Evolutionary conservation across 2,113 vertebrate species (phyloP).

Genomic region (Amblyornis subalaris): DNA sequence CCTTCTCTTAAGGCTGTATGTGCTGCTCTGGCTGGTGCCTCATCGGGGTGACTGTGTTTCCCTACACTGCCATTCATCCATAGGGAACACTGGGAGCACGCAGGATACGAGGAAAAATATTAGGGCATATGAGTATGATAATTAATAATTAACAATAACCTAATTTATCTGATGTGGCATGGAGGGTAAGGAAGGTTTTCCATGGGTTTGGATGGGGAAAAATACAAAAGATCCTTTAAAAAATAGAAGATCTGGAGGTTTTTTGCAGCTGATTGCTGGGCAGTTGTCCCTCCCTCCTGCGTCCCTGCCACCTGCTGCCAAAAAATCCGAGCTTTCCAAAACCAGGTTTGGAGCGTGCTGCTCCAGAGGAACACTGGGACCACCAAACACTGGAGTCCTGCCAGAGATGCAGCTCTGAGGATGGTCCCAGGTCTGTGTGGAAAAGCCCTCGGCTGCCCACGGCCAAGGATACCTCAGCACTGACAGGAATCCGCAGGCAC

Average conservation of each 20-base stretch:
- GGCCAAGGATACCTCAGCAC: rapidly evolving
- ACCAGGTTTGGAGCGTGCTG: neutral
- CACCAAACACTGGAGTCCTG: rapidly evolving
- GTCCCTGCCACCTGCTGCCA: neutral
- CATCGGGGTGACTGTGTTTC: neutral
- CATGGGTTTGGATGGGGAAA: neutral
- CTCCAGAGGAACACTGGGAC: neutral
- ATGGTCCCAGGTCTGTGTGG: rapidly evolving
- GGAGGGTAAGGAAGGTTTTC: neutral
- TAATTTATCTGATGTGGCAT: rapidly evolving
- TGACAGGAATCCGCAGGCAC: rapidly evolving
- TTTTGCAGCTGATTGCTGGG: rapidly evolving
- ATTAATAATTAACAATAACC: neutral
- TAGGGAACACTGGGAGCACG: rapidly evolving
- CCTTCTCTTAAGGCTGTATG: neutral
- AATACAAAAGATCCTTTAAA: neutral
- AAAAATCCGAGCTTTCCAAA: rapidly evolving
- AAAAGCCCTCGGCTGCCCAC: rapidly evolving
- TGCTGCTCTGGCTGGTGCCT: neutral
- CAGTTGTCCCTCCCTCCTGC: neutral
- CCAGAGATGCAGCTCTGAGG: neutral
- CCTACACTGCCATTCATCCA: rapidly evolving
- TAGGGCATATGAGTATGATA: neutral
- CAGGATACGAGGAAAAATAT: neutral
- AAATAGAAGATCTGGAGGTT: rapidly evolving